These are phyloP conservation scores for Lithobates pipiens DNA, from an alignment of 2,797 vertebrate genomes.

Conservation along the genomic window DNA sequence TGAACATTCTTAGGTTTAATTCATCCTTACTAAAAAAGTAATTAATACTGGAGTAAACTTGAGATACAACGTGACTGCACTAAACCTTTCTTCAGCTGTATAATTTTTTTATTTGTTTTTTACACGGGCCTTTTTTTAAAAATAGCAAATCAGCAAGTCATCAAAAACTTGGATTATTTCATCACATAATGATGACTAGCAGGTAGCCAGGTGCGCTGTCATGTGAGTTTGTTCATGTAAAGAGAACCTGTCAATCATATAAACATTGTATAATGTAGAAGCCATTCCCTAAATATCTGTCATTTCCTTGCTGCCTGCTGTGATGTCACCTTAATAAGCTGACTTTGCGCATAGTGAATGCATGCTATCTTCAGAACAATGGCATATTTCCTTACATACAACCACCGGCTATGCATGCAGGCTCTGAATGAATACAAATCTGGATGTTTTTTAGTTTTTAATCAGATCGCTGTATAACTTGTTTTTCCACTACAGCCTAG, in stretches of 20 bases:
- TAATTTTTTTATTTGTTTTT: no score
- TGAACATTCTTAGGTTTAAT: no score
- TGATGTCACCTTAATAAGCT: slow-evolving; percentile 9
- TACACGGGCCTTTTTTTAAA: not conserved
- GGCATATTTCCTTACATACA: not conserved
- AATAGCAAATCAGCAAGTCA: not conserved
- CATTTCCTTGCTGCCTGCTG: slow-evolving; percentile 19
- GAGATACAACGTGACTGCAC: not conserved
- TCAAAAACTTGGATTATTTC: slow-evolving; percentile 6
- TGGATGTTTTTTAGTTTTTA: not conserved
- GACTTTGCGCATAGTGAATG: not conserved
- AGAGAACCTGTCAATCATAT: slow-evolving; percentile 11
- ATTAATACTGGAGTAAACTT: not conserved
- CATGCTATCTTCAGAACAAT: not conserved
- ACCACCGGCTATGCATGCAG: not conserved
- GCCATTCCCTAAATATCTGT: slow-evolving; percentile 26
- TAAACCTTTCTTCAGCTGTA: not conserved
- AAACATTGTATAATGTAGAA: not conserved
- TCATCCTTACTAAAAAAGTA: no score
- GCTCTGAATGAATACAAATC: not conserved
- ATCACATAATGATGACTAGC: not conserved
- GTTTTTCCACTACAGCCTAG: not conserved
- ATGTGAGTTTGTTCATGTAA: slow-evolving; percentile 28
- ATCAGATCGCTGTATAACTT: not conserved
- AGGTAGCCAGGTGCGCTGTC: slow-evolving; percentile 24